Conservation (phyloP, 2,113 vertebrate species). For the Saguinus imperator region DNA sequence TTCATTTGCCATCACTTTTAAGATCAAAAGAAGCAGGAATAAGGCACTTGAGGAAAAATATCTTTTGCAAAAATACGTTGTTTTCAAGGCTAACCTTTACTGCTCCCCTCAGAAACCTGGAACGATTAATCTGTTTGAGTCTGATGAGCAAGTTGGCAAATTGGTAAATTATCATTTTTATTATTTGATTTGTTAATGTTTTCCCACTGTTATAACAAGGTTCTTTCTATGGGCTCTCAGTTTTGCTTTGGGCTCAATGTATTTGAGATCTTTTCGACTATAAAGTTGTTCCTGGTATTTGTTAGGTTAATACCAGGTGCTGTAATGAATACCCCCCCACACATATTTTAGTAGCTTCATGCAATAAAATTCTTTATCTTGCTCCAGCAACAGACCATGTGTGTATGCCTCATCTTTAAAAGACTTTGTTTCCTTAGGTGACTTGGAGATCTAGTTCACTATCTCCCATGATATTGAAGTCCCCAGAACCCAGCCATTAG, state of each 20-base stretch:
- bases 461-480: neutral
- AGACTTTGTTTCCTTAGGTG: neutral
- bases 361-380: neutral
- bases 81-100: conserved; percentile 47
- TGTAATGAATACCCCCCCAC: neutral
- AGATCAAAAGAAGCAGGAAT: conserved; percentile 27
- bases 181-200: conserved; percentile 31
- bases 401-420: neutral
- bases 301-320: neutral
- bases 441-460: neutral
- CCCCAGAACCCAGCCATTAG: neutral
- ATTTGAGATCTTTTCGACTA: neutral
- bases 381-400: neutral
- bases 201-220: neutral
- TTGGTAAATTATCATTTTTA: conserved; percentile 12
- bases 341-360: neutral
- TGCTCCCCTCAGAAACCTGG: neutral
- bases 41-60: conserved; percentile 27
- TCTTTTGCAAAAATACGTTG: conserved; percentile 25
- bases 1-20: conserved; percentile 33
- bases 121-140: conserved; percentile 16
- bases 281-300: neutral
- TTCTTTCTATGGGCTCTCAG: neutral
- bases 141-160: neutral
- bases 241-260: neutral